phyloP scores from a whole-genome alignment of 2,797 vertebrate genomes.

The Furcifer pardalis region DNA sequence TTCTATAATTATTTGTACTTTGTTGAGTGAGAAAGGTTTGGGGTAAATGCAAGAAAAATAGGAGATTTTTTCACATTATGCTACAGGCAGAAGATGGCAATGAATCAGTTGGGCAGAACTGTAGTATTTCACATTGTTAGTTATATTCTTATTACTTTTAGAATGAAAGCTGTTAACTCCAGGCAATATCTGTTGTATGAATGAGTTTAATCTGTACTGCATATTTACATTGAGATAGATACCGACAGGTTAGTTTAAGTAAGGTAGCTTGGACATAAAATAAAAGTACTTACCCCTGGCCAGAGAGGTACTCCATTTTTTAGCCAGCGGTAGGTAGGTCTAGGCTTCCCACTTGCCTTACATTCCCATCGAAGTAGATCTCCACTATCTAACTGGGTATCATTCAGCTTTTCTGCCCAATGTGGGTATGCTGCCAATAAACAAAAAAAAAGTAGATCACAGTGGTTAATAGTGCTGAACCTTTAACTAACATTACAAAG shows the following conservation, averaged over 20 bases:
- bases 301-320: slow-evolving; percentile 86
- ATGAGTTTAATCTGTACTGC: too few species aligned
- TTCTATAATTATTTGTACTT: too few species aligned
- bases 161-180: too few species aligned
- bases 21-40: too few species aligned
- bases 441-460: background rate
- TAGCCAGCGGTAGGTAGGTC: slow-evolving; percentile 92
- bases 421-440: slow-evolving; percentile 86
- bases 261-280: background rate
- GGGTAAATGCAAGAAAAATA: too few species aligned
- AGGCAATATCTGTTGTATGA: too few species aligned
- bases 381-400: slow-evolving; percentile 93
- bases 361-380: slow-evolving; percentile 94
- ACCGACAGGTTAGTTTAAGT: background rate
- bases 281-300: slow-evolving; percentile 73
- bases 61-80: too few species aligned
- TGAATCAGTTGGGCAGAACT: too few species aligned
- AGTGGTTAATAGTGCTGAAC: background rate
- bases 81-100: too few species aligned
- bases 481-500: background rate
- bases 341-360: slow-evolving; percentile 90
- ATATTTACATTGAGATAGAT: too few species aligned
- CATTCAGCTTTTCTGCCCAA: slow-evolving; percentile 93
- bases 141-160: too few species aligned
- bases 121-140: too few species aligned